These are phyloP conservation scores for Agapetus fuscipes DNA, from an alignment of 2,888 invertebrate species.

Conservation along the genomic window DNA sequence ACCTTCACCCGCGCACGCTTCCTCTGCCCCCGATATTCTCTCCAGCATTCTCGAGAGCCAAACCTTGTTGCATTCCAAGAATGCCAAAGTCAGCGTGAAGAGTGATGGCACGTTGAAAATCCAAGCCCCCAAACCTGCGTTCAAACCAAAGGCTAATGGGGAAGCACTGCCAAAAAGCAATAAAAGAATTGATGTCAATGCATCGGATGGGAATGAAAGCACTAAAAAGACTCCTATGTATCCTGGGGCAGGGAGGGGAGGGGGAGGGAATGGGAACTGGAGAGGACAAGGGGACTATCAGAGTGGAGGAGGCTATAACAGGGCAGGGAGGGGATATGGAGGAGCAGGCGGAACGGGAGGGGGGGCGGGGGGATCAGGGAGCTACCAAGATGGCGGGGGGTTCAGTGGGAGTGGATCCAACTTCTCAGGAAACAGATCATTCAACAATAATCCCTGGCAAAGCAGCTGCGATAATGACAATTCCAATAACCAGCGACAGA, in stretches of 20 bases:
- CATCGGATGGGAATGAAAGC: constrained; percentile 29
- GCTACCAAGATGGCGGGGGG: constrained; percentile 23
- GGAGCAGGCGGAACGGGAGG: constrained; percentile 10
- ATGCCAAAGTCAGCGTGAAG: constrained; percentile 46
- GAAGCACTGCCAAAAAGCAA: constrained; percentile 8
- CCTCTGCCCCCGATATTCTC: constrained; percentile 52
- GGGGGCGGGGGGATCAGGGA: constrained; percentile 7
- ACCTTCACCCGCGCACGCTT: constrained; percentile 34
- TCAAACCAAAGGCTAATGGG: background rate
- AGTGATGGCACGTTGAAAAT: constrained; percentile 55
- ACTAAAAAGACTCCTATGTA: constrained; percentile 53
- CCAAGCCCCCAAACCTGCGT: constrained; percentile 27
- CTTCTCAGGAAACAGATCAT: constrained; percentile 16
- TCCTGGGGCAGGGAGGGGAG: constrained; percentile 48
- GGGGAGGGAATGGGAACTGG: constrained; percentile 38
- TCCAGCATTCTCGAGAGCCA: constrained; percentile 62
- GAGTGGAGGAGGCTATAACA: constrained; percentile 24
- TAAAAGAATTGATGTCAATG: constrained; percentile 27
- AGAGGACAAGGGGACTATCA: constrained; percentile 35
- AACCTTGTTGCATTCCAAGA: constrained; percentile 57
- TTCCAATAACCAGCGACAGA: constrained; percentile 15
- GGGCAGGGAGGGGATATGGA: constrained; percentile 17
- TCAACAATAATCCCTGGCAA: constrained; percentile 14
- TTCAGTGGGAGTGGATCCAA: constrained; percentile 19
- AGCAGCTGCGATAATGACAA: constrained; percentile 10